Base-by-base conservation (phyloP, 1,140 invertebrate species). In the Samia ricini region DNA sequence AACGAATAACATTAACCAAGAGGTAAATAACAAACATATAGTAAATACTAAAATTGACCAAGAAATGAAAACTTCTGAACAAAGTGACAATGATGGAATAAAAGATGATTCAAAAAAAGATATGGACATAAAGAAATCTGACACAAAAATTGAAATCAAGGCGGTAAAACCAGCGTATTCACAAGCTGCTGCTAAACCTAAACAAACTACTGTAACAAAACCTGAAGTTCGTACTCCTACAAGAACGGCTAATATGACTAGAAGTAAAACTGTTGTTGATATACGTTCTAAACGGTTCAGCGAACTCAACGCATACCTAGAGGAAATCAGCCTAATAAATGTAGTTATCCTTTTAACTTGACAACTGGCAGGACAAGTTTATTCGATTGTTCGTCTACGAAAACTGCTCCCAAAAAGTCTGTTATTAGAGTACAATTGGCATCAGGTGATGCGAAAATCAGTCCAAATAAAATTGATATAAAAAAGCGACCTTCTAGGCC, bases 191-290 rank as follows among this genome's bases (percentile, higher is more conserved):
- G 89, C 88, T 42, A 92, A 91, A 82, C 87, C 91, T 4, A 92
- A 92, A 83, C 62, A 76, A 51, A 71, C 83, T 26, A 74, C 64
- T 26, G 68, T 75, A 57, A 59, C 66, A 22, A 84, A 85, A 78
- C 55, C 72, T 6, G 83, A 87, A 79, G 59, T 75, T 1, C 80
- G 82, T 72, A 77, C 83, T 49, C 77, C 78, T 26, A 78, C 80
- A 56, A 70, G 72, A 65, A 59, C 68, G 19, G 71, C 58, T 23
- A 61, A 73, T 10, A 64, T 93, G 60, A 66, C 86, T 19, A 81
- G 92, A 75, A 93, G 92, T 72, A 92, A 92, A 72, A 93, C 92
- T 51, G 91, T 92, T n/a, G 89, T 91, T 4, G 92, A 92, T 82
- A 91, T 93, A 42, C 71, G 81, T 22, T 73, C 84, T 0, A 74